Evolutionary conservation across 2,797 vertebrate genomes (phyloP), one percentile per base, ranked within the genome.

Genomic region (Acanthis flammea): DNA sequence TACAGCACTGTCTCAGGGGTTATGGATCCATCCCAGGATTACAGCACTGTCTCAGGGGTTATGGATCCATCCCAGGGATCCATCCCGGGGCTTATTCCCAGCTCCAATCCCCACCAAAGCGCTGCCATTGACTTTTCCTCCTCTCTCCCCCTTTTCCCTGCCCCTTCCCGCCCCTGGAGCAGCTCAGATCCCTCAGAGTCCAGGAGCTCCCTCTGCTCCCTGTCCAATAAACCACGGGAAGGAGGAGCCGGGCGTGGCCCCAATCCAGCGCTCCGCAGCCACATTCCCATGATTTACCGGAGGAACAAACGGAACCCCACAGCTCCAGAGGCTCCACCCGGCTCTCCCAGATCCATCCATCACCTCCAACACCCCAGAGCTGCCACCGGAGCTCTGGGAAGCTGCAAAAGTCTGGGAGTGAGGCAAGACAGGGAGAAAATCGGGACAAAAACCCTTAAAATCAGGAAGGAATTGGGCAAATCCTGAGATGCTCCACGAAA

Each of bases 201-300:
- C 31, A 1, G 0, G 5, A 57, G 31, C 18, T 72, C 14, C 0
- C 12, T 58, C 57, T 35, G n/a, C n/a, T 65, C 67, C 37, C 51
- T 25, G 23, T 21, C 31, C 65, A 24, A 62, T 7, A 45, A 89
- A 71, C 27, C 47, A 4, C 1, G 4, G 74, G 54, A n/a, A 44
- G 5, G 1, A 1, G 21, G 54, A 85, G 58, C 24, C 30, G 30
- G 15, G 11, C 15, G 2, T 12, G 18, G 27, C 27, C 39, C 39
- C 0, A 2, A 16, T 41, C 42, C 14, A 1, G 63, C 2, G 7
- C 7, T 25, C 31, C 0, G 0, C 14, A 7, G 50, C 17, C 0
- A 3, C 35, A 74, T 51, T 81, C 54, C 37, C 17, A 0, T 33
- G 81, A 92, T 95, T 89, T 88, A 83, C 41, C 22, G 24, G 47